A percentile compares a stretch with the other conserved stretches of the same genome.
Evolutionary conservation across 2,113 vertebrate species (phyloP).

Genomic region (Centrocercus urophasianus): DNA sequence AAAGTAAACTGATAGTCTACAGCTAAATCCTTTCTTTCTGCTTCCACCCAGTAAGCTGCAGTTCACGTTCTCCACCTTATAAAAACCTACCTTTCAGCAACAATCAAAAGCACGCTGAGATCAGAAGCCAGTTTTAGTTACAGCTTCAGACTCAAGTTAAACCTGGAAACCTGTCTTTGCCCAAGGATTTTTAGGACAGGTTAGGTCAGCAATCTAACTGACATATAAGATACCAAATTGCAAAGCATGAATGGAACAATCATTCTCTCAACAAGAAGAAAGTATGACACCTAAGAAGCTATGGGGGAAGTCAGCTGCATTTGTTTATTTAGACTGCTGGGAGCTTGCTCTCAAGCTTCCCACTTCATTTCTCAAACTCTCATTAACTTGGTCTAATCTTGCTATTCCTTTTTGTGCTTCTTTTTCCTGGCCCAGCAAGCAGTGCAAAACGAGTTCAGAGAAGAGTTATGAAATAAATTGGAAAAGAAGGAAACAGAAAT

Average conservation of each 20-base stretch:
- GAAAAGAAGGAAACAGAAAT: neutral
- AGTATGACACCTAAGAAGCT: neutral
- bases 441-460: neutral
- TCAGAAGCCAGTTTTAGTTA: constrained; percentile 3
- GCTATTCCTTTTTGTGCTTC: neutral
- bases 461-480: neutral
- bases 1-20: neutral
- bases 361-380: neutral
- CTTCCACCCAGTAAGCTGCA: neutral
- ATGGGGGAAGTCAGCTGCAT: neutral
- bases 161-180: constrained; percentile 22
- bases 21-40: neutral
- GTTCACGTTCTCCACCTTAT: neutral
- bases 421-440: neutral
- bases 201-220: constrained; percentile 52
- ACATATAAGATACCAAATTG: constrained; percentile 35
- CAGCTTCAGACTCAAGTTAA: constrained; percentile 31
- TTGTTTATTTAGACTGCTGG: neutral
- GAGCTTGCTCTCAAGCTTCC: neutral
- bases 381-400: neutral
- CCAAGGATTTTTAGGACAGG: constrained; percentile 10
- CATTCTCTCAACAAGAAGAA: constrained; percentile 29
- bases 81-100: neutral
- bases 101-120: neutral
- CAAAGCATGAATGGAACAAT: neutral